These are phyloP conservation scores for Lagocephalus sceleratus DNA, from an alignment of 2,797 vertebrate genomes.

Conservation along the genomic window DNA sequence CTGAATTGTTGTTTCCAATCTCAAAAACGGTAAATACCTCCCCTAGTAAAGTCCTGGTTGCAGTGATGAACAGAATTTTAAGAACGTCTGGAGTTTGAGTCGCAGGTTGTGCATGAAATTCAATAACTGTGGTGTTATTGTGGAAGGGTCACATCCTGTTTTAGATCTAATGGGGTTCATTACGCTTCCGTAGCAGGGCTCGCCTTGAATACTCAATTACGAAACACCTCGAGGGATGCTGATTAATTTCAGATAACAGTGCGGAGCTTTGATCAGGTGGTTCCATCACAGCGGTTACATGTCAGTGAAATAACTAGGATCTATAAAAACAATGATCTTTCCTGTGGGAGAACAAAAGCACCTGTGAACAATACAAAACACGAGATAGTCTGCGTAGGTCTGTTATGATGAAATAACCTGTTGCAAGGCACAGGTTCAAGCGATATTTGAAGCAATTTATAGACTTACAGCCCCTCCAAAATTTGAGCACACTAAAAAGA, in stretches of 20 bases:
- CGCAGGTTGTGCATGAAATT: conserved; percentile 22
- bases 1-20: conserved; percentile 17
- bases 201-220: conserved; percentile 34
- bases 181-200: conserved; percentile 31
- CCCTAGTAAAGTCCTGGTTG: conserved; percentile 24
- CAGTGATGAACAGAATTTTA: conserved; percentile 16
- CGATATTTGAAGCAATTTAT: too few relatives aligned
- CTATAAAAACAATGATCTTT: conserved; percentile 1
- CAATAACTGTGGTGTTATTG: conserved; percentile 41
- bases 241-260: conserved; percentile 63
- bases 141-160: conserved; percentile 38
- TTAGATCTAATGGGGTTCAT: conserved; percentile 53
- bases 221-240: conserved; percentile 35
- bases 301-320: conserved; percentile 24
- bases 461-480: neutral
- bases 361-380: neutral
- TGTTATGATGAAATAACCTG: neutral
- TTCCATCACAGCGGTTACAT: conserved; percentile 31
- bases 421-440: neutral
- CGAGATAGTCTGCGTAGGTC: neutral
- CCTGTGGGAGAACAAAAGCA: neutral
- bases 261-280: conserved; percentile 36
- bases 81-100: conserved; percentile 13
- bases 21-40: conserved; percentile 16
- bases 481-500: too few relatives aligned